Base-by-base conservation (phyloP, 1,140 invertebrate genomes). In the Platyscapa corneri region DNA sequence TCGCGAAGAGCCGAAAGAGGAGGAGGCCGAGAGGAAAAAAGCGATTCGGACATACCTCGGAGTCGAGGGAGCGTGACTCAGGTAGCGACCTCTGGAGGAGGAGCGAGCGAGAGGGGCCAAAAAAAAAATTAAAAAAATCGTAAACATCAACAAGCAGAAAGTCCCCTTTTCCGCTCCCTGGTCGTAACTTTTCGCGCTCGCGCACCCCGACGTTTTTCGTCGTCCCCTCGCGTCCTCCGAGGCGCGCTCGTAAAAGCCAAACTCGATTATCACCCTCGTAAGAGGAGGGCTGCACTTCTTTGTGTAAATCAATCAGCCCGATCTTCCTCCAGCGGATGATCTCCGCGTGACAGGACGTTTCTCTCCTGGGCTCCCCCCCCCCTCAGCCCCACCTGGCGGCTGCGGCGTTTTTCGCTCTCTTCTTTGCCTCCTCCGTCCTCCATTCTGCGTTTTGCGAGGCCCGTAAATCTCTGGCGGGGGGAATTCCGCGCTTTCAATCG, bases 301-400 rank as follows among this genome's bases (percentile, higher is more conserved):
- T 79, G 77, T 85, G 56, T 81, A 85, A 85, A 85, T 85, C 84
- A 85, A 84, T 84, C 83, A 84, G 76, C 34, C 42, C 46, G 46
- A 60, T 82, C 74, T 49, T 30, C 56, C 39, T 49, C 53, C 32
- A 34, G 56, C 12, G 60, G 60, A 79, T 79, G 64, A 56, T 78
- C 75, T 39, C 39, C 37, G 72, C 75, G 64, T 84, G 83, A 84
- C 83, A 84, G 83, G 37, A 67, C 76, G 39, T 64, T 64, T 65
- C 39, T 56, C 80, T 34, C 60, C 32, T 27, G 20, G 23, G 27
- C 46, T 30, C 46, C 3, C 18, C 49, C 49, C 49, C 49, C 3
- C n/a, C n/a, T n/a, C n/a, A n/a, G n/a, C n/a, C n/a, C n/a, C n/a
- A n/a, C n/a, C n/a, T n/a, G n/a, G n/a, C n/a, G n/a, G n/a, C n/a